Evolutionary conservation across 2,888 invertebrate species (phyloP).

Genomic region (Diachrysia chrysitis): DNA sequence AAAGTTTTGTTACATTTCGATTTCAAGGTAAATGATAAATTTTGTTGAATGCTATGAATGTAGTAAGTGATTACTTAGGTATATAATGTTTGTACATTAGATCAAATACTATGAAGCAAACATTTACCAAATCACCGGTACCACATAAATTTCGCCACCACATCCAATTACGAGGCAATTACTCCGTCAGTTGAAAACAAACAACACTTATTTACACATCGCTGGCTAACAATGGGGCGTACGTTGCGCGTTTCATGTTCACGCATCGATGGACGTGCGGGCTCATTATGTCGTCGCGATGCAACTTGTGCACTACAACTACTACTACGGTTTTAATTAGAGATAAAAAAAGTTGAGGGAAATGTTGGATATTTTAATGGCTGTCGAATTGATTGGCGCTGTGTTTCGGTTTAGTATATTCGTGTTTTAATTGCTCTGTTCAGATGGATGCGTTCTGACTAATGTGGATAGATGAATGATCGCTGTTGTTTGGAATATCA

Average conservation of each 20-base stretch:
- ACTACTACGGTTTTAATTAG: constrained; percentile 59
- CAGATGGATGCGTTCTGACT: neutral
- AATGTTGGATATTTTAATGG: constrained; percentile 40
- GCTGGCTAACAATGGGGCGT: constrained; percentile 56
- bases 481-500: neutral
- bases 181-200: constrained; percentile 60
- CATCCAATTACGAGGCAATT: constrained; percentile 65
- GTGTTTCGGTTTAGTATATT: constrained; percentile 11
- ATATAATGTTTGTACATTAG: neutral
- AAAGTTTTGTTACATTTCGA: neutral
- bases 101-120: constrained; percentile 10
- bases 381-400: constrained; percentile 17
- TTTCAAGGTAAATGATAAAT: neutral
- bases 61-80: neutral
- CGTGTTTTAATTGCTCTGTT: constrained; percentile 5
- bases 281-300: constrained; percentile 52
- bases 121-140: constrained; percentile 16
- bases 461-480: constrained; percentile 1
- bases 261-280: constrained; percentile 62
- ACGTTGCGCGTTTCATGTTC: constrained; percentile 38
- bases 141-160: constrained; percentile 19
- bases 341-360: constrained; percentile 40
- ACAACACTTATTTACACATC: constrained; percentile 63
- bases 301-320: constrained; percentile 36
- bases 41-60: neutral